Base-by-base conservation (phyloP, 2,888 invertebrate species). In the Rhodophaea formosa region DNA sequence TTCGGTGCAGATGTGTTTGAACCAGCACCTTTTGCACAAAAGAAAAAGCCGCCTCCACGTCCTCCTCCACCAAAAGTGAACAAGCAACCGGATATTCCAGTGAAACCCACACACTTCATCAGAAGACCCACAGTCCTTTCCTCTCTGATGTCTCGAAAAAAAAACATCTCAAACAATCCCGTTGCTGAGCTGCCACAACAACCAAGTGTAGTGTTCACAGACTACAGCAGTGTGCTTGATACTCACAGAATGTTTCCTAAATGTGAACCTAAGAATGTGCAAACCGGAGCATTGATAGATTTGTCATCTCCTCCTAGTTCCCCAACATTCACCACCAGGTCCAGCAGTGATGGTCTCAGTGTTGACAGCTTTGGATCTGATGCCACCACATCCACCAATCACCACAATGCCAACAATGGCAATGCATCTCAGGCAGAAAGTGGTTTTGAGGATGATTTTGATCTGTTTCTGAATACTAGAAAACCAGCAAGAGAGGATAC, bases 361-460 rank as follows among this genome's bases (percentile, higher is more conserved):
- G 93, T 95, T 15, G 95, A 95, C 69, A 95, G 95, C 74, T 95
- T 95, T 70, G 95, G 95, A 57, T 95, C 95, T 10, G 95, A 95
- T 80, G 94, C 94, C 39, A 95, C 94, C 63, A 86, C 89, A 8
- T 90, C 91, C 39, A 91, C 90, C 5, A 91, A 88, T 54, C 93
- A 93, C 66, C 93, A 92, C 56, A 87, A 88, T 61, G 80, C 86
- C 23, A 83, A 91, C 44, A 92, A 90, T 66, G 93, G 95, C 14
- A 94, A 93, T 72, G 93, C 93, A 7, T 95, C 95, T 5, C 94
- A 95, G 75, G 93, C 94, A 46, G 95, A 95, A 76, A 95, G 95
- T 82, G 95, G 96, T 3, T 96, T 96, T 76, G 96, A 97, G 80
- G 96, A 96, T 86, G 96, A 96, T 77, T 96, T 95, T 78, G 95